phyloP scores from a whole-genome alignment of 2,888 invertebrate species.

The Troides helena region DNA sequence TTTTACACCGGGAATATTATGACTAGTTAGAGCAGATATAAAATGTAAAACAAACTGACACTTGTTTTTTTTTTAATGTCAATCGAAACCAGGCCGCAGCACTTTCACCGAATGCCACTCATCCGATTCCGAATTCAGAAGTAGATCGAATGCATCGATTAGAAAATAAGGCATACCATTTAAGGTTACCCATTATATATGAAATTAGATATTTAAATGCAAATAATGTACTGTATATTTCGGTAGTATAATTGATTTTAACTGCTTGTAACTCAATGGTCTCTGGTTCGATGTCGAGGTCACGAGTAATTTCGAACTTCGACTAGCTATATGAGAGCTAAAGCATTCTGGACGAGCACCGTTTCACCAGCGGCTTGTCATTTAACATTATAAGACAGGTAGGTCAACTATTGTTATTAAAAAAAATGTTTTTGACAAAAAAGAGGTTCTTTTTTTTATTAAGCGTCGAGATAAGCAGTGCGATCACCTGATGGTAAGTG shows the following conservation, averaged over 20 bases:
- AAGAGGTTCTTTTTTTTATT: no score
- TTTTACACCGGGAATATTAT: not conserved
- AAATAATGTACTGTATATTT: not conserved
- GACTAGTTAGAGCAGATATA: not conserved
- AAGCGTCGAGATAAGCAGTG: no score
- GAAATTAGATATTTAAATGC: constrained; percentile 31
- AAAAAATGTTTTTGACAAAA: no score
- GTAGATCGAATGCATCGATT: constrained; percentile 42
- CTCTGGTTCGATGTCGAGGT: not conserved
- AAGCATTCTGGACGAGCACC: no score
- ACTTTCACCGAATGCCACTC: constrained; percentile 48
- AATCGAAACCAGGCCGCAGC: constrained; percentile 47
- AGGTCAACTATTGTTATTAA: no score
- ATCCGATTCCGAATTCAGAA: constrained; percentile 39
- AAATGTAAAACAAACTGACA: not conserved
- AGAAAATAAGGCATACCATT: constrained; percentile 23
- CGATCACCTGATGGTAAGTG: no score
- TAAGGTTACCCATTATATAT: constrained; percentile 24
- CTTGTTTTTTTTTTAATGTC: constrained; percentile 36
- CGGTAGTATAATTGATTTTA: not conserved
- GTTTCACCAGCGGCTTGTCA: no score
- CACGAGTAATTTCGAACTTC: no score
- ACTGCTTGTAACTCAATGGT: not conserved
- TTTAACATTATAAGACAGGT: no score
- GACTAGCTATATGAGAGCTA: no score